phyloP scores from a whole-genome alignment of 2,888 invertebrate species.

The Prosapia bicincta region DNA sequence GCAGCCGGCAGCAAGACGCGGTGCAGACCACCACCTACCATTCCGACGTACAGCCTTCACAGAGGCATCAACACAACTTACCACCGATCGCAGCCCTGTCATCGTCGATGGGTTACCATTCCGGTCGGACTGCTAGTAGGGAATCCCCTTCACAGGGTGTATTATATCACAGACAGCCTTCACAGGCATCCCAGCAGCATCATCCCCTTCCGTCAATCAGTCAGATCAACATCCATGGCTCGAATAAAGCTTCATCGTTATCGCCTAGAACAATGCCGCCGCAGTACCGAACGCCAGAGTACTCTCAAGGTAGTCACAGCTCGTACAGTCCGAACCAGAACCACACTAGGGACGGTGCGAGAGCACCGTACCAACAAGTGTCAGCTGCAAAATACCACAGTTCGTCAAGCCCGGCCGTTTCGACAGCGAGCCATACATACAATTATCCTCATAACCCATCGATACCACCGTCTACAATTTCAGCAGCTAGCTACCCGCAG shows the following conservation, averaged over 20 bases:
- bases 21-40: neutral
- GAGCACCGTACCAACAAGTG: conserved; percentile 29
- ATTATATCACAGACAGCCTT: conserved; percentile 35
- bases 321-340: conserved; percentile 11
- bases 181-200: conserved; percentile 41
- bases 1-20: neutral
- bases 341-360: conserved; percentile 37
- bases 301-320: conserved; percentile 10
- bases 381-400: conserved; percentile 4
- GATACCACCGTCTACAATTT: neutral
- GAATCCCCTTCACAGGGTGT: neutral
- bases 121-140: neutral
- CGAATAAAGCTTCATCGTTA: conserved; percentile 32
- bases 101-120: conserved; percentile 37
- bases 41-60: conserved; percentile 2
- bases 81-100: conserved; percentile 54
- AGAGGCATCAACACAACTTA: conserved; percentile 46
- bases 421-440: conserved; percentile 11
- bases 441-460: conserved; percentile 11
- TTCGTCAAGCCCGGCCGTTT: neutral
- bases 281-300: conserved; percentile 19
- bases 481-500: conserved; percentile 7
- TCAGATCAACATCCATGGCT: neutral
- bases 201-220: conserved; percentile 11
- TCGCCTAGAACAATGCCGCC: conserved; percentile 37